A percentile compares a stretch with the other conserved stretches of the same genome.
Conservation (phyloP, 2,113 vertebrate species). For the Plotosus lineatus region DNA sequence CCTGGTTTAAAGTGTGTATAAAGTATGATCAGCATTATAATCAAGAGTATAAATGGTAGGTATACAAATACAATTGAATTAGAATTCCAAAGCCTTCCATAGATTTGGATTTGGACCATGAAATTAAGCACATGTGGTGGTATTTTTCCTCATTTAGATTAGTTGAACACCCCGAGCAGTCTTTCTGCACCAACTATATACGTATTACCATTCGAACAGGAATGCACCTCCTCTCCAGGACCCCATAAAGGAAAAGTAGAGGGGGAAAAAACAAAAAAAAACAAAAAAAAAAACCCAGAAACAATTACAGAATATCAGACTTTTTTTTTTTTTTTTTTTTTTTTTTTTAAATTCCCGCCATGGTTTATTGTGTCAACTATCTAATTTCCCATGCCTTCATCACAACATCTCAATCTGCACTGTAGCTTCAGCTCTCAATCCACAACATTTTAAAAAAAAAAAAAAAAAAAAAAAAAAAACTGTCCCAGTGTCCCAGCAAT, state of each 20-base stretch:
- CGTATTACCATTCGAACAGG: slow-evolving; percentile 57
- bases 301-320: slow-evolving; percentile 41
- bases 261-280: slow-evolving; percentile 8
- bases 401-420: not conserved
- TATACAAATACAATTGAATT: slow-evolving; percentile 73
- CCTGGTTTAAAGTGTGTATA: slow-evolving; percentile 80
- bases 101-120: slow-evolving; percentile 56
- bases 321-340: no score
- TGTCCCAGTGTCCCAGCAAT: slow-evolving; percentile 61
- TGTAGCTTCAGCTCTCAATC: not conserved
- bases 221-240: slow-evolving; percentile 47
- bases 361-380: slow-evolving; percentile 45
- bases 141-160: slow-evolving; percentile 59
- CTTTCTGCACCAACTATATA: slow-evolving; percentile 65
- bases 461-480: slow-evolving; percentile 62
- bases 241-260: slow-evolving; percentile 6
- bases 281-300: slow-evolving; percentile 34
- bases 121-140: slow-evolving; percentile 64
- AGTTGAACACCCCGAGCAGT: slow-evolving; percentile 58
- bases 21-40: slow-evolving; percentile 69
- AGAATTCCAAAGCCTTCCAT: slow-evolving; percentile 76
- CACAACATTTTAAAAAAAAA: slow-evolving; percentile 60
- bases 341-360: slow-evolving; percentile 31
- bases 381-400: slow-evolving; percentile 51
- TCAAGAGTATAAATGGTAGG: slow-evolving; percentile 65